Percentiles rank a stretch among this genome's conserved stretches.
phyloP scores from a whole-genome alignment of 2,888 invertebrate species.

The Ligdia adustata region DNA sequence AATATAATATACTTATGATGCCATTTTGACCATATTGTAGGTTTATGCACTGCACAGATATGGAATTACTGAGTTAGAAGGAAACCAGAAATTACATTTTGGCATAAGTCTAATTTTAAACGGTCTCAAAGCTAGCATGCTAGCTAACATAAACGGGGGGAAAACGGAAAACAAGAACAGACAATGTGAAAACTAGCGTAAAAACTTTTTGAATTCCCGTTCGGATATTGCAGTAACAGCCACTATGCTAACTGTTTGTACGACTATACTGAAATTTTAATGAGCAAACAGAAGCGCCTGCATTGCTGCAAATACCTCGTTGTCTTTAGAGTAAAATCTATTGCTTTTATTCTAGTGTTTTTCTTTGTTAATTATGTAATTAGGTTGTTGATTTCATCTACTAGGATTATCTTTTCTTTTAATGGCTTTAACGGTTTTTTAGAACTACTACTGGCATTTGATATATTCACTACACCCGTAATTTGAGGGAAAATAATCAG shows the following conservation, averaged over 20 bases:
- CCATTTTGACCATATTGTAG: no score
- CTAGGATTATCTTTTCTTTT: not conserved
- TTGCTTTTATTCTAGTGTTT: slow-evolving; percentile 3
- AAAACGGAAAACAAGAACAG: slow-evolving; percentile 31
- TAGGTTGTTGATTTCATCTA: not conserved
- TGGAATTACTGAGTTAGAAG: not conserved
- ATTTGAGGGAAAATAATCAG: no score
- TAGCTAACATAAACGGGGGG: slow-evolving; percentile 27
- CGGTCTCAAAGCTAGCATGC: slow-evolving; percentile 14
- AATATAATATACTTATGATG: no score
- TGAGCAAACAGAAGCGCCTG: slow-evolving; percentile 46
- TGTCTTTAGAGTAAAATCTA: slow-evolving; percentile 27
- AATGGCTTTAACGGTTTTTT: no score
- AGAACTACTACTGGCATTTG: no score
- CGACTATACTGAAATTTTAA: slow-evolving; percentile 57
- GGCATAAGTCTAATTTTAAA: slow-evolving; percentile 12
- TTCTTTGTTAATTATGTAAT: not conserved
- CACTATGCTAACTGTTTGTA: slow-evolving; percentile 46
- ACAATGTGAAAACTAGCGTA: slow-evolving; percentile 44
- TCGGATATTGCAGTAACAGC: slow-evolving; percentile 50
- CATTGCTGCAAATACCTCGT: slow-evolving; percentile 32
- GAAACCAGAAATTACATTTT: slow-evolving; percentile 10
- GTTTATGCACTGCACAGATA: no score
- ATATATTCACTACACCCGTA: no score
- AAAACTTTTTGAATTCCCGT: slow-evolving; percentile 55